These are phyloP conservation scores for Lepus oiostolus DNA, from an alignment of 2,797 vertebrate genomes.

Conservation along the genomic window DNA sequence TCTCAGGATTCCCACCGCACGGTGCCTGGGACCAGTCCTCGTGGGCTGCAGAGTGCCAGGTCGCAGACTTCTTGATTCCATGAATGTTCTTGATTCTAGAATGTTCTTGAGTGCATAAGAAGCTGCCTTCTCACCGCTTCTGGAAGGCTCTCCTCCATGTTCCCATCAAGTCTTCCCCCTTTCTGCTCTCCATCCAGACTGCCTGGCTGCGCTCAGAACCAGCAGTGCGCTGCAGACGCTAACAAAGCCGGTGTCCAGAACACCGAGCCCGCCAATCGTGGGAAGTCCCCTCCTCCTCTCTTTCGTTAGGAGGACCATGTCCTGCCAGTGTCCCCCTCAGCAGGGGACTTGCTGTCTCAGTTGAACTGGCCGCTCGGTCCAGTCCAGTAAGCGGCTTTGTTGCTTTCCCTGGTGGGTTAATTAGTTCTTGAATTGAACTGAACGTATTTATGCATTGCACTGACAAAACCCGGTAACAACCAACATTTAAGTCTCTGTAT, in stretches of 20 bases:
- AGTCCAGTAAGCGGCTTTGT: slow-evolving; percentile 41
- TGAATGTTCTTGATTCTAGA: not conserved
- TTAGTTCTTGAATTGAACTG: slow-evolving; percentile 28
- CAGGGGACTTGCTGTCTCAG: slow-evolving; percentile 4
- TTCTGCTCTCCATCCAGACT: not conserved
- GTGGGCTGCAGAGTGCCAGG: too few species aligned
- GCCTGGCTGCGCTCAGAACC: not conserved
- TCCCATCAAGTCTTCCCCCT: not conserved
- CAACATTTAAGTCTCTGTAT: not conserved
- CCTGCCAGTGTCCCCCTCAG: not conserved
- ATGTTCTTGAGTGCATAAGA: not conserved
- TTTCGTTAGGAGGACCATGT: not conserved
- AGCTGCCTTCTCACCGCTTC: not conserved
- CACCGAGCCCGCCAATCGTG: not conserved
- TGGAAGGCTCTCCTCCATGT: not conserved
- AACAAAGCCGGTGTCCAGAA: not conserved
- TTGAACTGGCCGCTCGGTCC: not conserved
- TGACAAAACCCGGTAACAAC: slow-evolving; percentile 46
- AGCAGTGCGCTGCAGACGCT: not conserved
- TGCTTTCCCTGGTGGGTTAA: slow-evolving; percentile 35
- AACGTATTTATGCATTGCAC: not conserved
- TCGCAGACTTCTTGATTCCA: not conserved
- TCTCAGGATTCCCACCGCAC: too few species aligned
- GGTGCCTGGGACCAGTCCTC: too few species aligned
- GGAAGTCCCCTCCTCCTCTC: not conserved